phyloP scores from a whole-genome alignment of 1,140 invertebrate genomes.

The Melanaphis sacchari region DNA sequence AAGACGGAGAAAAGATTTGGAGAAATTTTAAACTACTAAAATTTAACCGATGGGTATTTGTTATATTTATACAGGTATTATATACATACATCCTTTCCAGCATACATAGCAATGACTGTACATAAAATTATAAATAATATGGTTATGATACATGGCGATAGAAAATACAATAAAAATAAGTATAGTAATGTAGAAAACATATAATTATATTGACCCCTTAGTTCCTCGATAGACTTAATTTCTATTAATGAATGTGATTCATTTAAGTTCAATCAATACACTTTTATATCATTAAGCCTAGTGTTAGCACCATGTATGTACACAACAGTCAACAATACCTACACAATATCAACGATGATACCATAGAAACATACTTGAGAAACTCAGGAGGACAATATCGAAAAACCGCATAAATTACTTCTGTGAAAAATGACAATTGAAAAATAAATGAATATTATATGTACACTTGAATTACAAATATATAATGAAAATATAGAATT shows the following conservation, averaged over 20 bases:
- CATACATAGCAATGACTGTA: background rate
- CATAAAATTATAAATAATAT: background rate
- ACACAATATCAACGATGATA: background rate
- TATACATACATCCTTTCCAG: background rate
- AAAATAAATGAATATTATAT: background rate
- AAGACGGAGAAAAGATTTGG: background rate
- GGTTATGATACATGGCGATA: background rate
- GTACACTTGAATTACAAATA: too few species aligned
- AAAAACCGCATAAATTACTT: background rate
- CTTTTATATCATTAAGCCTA: background rate
- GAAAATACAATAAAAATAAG: background rate
- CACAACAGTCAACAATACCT: background rate
- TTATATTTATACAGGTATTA: background rate
- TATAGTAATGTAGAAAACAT: background rate
- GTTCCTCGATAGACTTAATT: background rate
- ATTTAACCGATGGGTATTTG: background rate
- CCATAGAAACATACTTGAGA: background rate
- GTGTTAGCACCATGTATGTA: background rate
- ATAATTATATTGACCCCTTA: background rate
- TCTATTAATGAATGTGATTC: background rate
- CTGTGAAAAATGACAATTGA: background rate
- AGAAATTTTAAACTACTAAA: background rate
- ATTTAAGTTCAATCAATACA: background rate
- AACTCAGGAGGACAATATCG: background rate
- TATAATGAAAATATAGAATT: background rate